Evolutionary conservation across 2,113 vertebrate species (phyloP).

Genomic region (Microcebus tavaratra): DNA sequence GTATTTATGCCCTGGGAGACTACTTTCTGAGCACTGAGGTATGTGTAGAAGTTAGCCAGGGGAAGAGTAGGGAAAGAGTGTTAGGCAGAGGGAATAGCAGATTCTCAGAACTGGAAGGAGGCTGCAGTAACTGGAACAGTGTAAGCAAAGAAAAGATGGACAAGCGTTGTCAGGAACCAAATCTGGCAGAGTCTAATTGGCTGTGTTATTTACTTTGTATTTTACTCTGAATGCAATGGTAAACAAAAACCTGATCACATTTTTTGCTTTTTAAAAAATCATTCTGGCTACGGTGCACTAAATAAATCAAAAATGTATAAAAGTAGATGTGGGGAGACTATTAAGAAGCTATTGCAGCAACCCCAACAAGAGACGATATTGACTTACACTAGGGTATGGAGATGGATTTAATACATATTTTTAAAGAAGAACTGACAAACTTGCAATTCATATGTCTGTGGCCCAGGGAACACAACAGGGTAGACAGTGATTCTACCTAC

Average conservation of each 20-base stretch:
- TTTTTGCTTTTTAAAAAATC: slow-evolving; percentile 44
- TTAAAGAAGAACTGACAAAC: slow-evolving; percentile 1
- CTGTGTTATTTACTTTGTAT: slow-evolving; percentile 13
- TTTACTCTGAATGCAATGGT: slow-evolving; percentile 39
- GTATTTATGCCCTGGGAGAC: not conserved
- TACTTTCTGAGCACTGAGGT: not conserved
- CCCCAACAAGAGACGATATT: not conserved
- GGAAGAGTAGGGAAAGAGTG: not conserved
- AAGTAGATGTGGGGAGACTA: not conserved
- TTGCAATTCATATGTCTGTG: slow-evolving; percentile 11
- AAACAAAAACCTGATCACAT: slow-evolving; percentile 17
- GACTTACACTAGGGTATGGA: not conserved
- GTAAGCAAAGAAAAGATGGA: not conserved
- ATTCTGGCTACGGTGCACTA: not conserved
- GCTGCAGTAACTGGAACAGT: not conserved
- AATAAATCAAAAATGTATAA: slow-evolving; percentile 46
- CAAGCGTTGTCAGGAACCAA: not conserved
- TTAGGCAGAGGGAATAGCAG: not conserved
- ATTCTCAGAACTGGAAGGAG: not conserved
- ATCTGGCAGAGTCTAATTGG: not conserved
- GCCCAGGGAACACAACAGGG: not conserved
- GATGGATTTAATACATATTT: not conserved
- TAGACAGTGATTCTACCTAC: not conserved
- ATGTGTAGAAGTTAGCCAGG: not conserved
- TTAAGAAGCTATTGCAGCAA: slow-evolving; percentile 39